phyloP scores from a whole-genome alignment of 1,140 invertebrate species.

The Psilanteris sp. region DNA sequence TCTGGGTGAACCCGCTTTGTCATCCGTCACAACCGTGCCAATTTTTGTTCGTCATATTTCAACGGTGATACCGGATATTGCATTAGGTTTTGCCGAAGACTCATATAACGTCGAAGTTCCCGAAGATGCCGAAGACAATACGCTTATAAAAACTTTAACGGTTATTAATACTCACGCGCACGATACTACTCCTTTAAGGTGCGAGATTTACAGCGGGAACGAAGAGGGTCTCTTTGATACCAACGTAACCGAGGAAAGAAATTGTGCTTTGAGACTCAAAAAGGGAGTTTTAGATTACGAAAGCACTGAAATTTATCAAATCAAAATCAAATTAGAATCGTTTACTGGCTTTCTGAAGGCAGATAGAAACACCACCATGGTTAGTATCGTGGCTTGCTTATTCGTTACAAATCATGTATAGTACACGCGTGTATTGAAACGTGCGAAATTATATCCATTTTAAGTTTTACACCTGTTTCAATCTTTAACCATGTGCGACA shows the following conservation, averaged over 20 bases:
- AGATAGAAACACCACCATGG: slow-evolving; percentile 84
- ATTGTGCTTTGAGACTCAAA: slow-evolving; percentile 87
- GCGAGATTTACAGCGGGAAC: slow-evolving; percentile 87
- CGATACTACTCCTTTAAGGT: slow-evolving; percentile 85
- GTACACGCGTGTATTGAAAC: too few relatives aligned
- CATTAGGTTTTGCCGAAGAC: slow-evolving; percentile 90
- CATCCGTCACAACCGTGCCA: slow-evolving; percentile 88
- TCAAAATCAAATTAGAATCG: slow-evolving; percentile 88
- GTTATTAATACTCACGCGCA: slow-evolving; percentile 86
- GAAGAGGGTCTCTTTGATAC: slow-evolving; percentile 86
- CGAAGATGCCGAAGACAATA: slow-evolving; percentile 86
- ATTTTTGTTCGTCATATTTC: slow-evolving; percentile 91
- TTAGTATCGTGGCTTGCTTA: too few relatives aligned
- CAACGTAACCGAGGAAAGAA: slow-evolving; percentile 86
- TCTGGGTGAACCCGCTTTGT: slow-evolving; percentile 90
- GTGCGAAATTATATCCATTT: too few relatives aligned
- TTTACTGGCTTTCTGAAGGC: slow-evolving; percentile 88
- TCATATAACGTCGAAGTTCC: slow-evolving; percentile 89
- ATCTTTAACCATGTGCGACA: too few relatives aligned
- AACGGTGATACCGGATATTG: slow-evolving; percentile 84
- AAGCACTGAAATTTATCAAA: slow-evolving; percentile 84
- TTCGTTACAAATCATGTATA: too few relatives aligned
- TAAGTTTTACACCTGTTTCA: too few relatives aligned
- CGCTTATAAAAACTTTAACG: slow-evolving; percentile 86
- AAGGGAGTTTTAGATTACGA: slow-evolving; percentile 87